These are phyloP conservation scores for Rhea pennata DNA, from an alignment of 2,113 vertebrate genomes.

Conservation along the genomic window DNA sequence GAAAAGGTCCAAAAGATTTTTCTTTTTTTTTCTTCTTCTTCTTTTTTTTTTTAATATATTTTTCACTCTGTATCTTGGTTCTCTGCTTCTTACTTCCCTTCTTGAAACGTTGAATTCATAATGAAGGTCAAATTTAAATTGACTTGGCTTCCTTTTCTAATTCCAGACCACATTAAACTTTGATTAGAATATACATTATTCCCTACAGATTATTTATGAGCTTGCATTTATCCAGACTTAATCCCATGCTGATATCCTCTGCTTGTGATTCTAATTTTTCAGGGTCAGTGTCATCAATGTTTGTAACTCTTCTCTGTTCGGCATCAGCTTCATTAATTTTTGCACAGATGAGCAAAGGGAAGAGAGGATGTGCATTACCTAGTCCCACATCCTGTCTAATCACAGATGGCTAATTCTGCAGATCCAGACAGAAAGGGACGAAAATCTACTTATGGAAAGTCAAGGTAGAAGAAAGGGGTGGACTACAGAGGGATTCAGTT, in stretches of 20 bases:
- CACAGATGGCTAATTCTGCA: neutral
- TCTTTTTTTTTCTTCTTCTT: neutral
- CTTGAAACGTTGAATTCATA: neutral
- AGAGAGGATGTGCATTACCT: neutral
- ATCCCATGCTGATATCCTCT: neutral
- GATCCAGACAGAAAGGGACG: neutral
- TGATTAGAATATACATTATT: neutral
- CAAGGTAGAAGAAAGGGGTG: neutral
- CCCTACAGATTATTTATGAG: neutral
- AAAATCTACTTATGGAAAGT: neutral
- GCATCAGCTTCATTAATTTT: neutral
- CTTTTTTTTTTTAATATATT: rapidly evolving
- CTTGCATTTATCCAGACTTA: neutral
- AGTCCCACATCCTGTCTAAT: neutral
- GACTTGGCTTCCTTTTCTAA: neutral
- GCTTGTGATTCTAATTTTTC: neutral
- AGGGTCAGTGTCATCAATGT: neutral
- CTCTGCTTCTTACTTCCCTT: neutral
- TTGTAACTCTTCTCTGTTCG: neutral
- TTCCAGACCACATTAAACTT: neutral
- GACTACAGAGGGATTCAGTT: neutral
- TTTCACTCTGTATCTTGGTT: neutral
- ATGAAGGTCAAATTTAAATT: neutral
- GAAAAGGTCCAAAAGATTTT: neutral
- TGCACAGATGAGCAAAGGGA: neutral